Percentiles rank a stretch among this genome's conserved stretches.
phyloP scores from a whole-genome alignment of 2,888 invertebrate species.

The Erynnis tages region DNA sequence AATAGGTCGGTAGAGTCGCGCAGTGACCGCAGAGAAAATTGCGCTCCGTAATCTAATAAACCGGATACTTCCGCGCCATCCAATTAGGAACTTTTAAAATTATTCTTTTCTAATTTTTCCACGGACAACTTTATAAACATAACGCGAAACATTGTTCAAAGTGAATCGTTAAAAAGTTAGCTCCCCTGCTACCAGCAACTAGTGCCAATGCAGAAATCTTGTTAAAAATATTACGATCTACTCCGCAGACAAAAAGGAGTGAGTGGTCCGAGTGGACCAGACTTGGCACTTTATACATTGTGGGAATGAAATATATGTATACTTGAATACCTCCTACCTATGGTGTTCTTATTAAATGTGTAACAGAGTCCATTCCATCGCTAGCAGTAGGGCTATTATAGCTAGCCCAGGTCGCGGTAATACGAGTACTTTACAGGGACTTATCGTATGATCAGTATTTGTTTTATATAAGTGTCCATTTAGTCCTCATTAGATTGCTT shows the following conservation, averaged over 20 bases:
- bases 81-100: slow-evolving; percentile 53
- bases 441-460: no score
- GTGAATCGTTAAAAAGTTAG: slow-evolving; percentile 24
- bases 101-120: slow-evolving; percentile 41
- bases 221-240: neutral
- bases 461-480: no score
- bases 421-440: no score
- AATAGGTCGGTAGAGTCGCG: slow-evolving; percentile 19
- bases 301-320: no score
- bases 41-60: slow-evolving; percentile 51
- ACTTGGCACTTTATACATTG: no score
- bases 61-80: slow-evolving; percentile 47
- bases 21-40: slow-evolving; percentile 39
- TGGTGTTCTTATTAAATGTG: no score
- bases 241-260: no score
- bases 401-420: no score
- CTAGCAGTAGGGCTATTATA: no score
- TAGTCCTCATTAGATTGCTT: no score
- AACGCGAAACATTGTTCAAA: slow-evolving; percentile 21
- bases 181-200: slow-evolving; percentile 8
- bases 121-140: slow-evolving; percentile 14
- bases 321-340: neutral
- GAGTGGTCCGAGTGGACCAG: no score
- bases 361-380: no score
- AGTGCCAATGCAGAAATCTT: neutral